Evolutionary conservation across 2,113 vertebrate species (phyloP).

Genomic region (Ochotona curzoniae): DNA sequence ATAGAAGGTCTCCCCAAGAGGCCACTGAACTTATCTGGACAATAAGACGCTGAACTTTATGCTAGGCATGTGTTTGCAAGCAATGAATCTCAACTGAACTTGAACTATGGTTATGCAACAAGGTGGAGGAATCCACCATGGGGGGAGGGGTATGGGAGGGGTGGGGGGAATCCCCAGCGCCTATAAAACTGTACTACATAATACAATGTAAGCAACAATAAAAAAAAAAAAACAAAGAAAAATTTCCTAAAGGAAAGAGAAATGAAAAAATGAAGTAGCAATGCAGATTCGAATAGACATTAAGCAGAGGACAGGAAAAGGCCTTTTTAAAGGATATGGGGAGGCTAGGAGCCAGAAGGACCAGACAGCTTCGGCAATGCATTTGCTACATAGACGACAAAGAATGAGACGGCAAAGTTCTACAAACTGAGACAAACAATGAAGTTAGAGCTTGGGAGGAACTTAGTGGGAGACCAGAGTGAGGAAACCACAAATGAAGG

Average conservation of each 20-base stretch:
- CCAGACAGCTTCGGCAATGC: not conserved
- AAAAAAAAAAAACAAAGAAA: conserved; percentile 44
- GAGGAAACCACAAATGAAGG: not conserved
- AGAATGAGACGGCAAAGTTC: not conserved
- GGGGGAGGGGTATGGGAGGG: too few species aligned
- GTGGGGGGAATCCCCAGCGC: too few species aligned
- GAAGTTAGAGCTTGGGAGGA: not conserved
- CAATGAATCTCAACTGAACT: too few species aligned
- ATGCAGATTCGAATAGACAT: not conserved
- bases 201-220: too few species aligned
- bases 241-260: conserved; percentile 39
- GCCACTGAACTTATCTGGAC: too few species aligned
- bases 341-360: not conserved
- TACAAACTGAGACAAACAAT: not conserved
- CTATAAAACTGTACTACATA: too few species aligned
- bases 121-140: too few species aligned
- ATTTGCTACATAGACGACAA: not conserved
- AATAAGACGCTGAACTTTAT: too few species aligned
- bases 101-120: too few species aligned
- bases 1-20: too few species aligned
- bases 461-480: not conserved
- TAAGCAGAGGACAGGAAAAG: not conserved
- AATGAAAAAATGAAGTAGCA: conserved; percentile 40
- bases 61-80: too few species aligned
- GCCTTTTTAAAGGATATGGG: not conserved